Base-by-base conservation (phyloP, 2,888 invertebrate species). In the Pheosia gnoma region DNA sequence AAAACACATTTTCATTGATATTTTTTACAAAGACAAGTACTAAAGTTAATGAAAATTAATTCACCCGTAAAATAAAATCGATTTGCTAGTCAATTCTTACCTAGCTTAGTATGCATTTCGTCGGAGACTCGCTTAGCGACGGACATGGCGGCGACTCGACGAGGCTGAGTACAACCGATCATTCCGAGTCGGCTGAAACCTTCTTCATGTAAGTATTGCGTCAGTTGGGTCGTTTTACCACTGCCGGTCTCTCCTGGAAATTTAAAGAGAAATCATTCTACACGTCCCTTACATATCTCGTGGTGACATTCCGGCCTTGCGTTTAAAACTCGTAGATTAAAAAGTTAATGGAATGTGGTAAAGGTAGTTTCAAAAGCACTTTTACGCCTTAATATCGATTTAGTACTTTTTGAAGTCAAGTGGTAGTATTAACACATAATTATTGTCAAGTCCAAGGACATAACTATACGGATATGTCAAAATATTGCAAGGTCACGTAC, bases 91-190 rank as follows among this genome's bases (percentile, higher is more conserved):
- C n/a, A 4, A 1, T 6, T 36, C 80, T 81, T 69, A 96, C 96
- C 99, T 53, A 99, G 91, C 66, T 96, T 96, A 0, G 97, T 97
- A 47, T 95, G 95, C 98, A 99, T 99, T 94, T 99, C 99, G 85
- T 99, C 99, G 3, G 99, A 97, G 10, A 99, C 99, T 78, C 99
- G 95, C 90, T 99, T 99, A 0, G 99, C 99, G 0, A 99, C 99
- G 0, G 99, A 98, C 99, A 99, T 99, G 68, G 99, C 99, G 55
- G 99, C 99, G 0, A 99, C 99, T 0, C 92, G 78, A 0, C 99
- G 94, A 0, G 99, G 99, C 88, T 99, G 99, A 0, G 99, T 99
- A 87, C 99, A 99, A 0, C 99, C 99, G 74, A 99, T 98, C 95
- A 98, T 97, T 39, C 99, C 99, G 77, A 96, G 95, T 71, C 95